Conservation (phyloP, 2,113 vertebrate species). For the Saccopteryx bilineata region DNA sequence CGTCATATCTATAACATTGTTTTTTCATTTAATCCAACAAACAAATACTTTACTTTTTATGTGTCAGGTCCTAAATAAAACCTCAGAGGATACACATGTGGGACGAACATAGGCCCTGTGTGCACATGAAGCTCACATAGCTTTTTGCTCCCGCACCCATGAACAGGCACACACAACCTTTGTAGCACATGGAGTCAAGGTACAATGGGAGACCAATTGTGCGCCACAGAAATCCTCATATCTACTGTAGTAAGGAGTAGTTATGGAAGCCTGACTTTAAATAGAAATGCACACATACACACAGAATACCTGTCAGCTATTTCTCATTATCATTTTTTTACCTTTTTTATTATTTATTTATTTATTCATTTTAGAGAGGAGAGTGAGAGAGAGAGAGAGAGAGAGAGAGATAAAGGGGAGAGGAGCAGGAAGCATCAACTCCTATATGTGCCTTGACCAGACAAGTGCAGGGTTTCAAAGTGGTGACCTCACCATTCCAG, state of each 20-base stretch:
- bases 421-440: too few species aligned
- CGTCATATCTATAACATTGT: not conserved
- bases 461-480: too few species aligned
- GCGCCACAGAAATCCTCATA: not conserved
- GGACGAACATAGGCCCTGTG: not conserved
- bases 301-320: not conserved
- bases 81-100: not conserved
- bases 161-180: not conserved
- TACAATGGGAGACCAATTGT: not conserved
- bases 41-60: not conserved
- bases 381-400: too few species aligned
- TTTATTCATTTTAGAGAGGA: too few species aligned
- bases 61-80: not conserved
- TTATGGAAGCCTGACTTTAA: not conserved
- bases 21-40: constrained; percentile 29
- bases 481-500: too few species aligned
- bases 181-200: not conserved
- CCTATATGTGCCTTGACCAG: too few species aligned
- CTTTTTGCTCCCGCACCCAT: not conserved
- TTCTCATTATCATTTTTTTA: constrained; percentile 39
- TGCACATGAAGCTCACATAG: not conserved
- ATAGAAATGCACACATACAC: not conserved
- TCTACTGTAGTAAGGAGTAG: not conserved
- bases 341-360: too few species aligned
- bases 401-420: too few species aligned